Conservation (phyloP, 2,113 vertebrate species). For the Oreochromis niloticus region DNA sequence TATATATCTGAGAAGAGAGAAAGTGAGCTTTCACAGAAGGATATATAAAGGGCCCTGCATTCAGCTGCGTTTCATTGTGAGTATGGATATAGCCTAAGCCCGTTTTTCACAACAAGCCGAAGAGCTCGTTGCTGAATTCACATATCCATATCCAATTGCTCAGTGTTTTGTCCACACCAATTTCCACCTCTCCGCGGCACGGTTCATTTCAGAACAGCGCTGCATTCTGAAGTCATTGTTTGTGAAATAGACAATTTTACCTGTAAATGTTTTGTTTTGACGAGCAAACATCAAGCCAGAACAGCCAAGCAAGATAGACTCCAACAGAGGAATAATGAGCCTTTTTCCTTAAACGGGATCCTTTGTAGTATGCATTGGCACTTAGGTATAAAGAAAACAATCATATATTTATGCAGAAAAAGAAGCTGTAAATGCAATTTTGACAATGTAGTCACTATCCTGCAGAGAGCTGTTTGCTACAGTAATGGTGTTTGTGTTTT, state of each 20-base stretch:
- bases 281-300: not conserved
- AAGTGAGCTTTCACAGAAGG: constrained; percentile 18
- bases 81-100: constrained; percentile 22
- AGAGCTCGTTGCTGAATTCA: constrained; percentile 42
- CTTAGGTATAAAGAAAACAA: not conserved
- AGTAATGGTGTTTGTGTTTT: not conserved
- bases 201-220: not conserved
- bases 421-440: not conserved
- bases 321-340: not conserved
- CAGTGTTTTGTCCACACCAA: constrained; percentile 7
- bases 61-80: not conserved
- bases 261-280: not conserved
- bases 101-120: constrained; percentile 18
- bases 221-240: not conserved
- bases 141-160: constrained; percentile 41
- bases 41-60: not conserved
- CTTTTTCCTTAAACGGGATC: not conserved
- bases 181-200: not conserved
- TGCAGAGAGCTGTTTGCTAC: not conserved
- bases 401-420: not conserved
- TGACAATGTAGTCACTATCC: not conserved
- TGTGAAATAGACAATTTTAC: constrained; percentile 8
- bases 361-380: not conserved
- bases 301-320: not conserved
- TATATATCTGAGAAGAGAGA: constrained; percentile 16